Evolutionary conservation across 1,140 invertebrate species (phyloP).

Genomic region (Panulirus ornatus): DNA sequence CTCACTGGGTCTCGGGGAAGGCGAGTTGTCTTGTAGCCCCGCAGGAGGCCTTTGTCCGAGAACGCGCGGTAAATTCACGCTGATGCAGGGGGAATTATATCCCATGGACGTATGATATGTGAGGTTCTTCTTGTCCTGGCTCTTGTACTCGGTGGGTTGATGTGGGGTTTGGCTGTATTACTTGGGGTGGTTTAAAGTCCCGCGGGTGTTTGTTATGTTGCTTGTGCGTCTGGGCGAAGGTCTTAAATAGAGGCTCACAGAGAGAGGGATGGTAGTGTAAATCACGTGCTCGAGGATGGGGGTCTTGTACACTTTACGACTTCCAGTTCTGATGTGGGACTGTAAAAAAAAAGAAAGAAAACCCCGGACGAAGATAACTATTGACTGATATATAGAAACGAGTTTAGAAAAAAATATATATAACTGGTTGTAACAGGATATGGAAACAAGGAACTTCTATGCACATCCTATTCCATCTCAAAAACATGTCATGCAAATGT

Average conservation of each 20-base stretch:
- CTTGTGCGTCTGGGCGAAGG: neutral
- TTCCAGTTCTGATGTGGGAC: too few species aligned
- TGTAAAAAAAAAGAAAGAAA: too few species aligned
- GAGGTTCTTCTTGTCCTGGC: neutral
- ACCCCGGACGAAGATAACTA: too few species aligned
- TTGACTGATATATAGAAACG: too few species aligned
- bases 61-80: constrained; percentile 16
- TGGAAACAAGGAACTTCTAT: too few species aligned
- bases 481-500: too few species aligned
- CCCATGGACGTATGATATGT: constrained; percentile 19
- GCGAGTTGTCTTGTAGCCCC: neutral
- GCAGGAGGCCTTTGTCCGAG: constrained; percentile 12
- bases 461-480: too few species aligned
- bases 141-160: constrained; percentile 21
- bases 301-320: too few species aligned
- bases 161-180: neutral
- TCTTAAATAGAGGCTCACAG: neutral
- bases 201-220: neutral
- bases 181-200: neutral
- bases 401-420: too few species aligned
- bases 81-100: constrained; percentile 28
- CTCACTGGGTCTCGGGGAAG: neutral
- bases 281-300: too few species aligned
- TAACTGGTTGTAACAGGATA: too few species aligned
- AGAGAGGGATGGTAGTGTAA: neutral